Conservation (phyloP, 2,113 vertebrate species). For the Neopipo cinnamomea region DNA sequence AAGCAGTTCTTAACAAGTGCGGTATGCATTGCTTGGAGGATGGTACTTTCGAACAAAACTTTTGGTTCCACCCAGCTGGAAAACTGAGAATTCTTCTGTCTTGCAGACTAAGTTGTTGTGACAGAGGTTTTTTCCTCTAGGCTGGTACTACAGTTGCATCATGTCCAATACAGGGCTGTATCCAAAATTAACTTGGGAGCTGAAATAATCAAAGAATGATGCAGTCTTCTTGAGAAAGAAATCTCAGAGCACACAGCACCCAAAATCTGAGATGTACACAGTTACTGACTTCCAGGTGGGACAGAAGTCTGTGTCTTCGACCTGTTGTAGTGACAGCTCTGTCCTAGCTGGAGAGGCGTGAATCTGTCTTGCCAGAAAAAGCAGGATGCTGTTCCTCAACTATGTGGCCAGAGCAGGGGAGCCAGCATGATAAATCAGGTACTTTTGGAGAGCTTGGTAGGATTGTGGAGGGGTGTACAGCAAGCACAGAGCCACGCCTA, state of each 20-base stretch:
- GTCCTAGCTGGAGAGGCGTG: not conserved
- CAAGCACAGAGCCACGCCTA: fast-evolving
- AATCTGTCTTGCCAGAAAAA: not conserved
- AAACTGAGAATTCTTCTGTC: not conserved
- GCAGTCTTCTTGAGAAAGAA: not conserved
- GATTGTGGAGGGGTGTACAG: not conserved
- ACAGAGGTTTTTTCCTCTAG: not conserved
- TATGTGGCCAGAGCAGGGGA: not conserved
- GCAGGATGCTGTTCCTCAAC: not conserved
- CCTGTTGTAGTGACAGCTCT: not conserved
- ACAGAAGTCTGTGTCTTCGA: not conserved
- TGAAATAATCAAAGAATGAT: not conserved
- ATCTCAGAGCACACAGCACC: not conserved
- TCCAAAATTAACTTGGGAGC: not conserved
- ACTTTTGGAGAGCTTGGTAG: not conserved
- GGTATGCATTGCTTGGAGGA: not conserved
- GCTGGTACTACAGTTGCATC: not conserved
- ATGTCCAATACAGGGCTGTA: not conserved
- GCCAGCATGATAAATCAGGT: not conserved
- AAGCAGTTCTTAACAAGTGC: not conserved
- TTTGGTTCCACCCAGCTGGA: not conserved
- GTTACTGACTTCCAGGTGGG: not conserved
- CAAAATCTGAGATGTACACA: not conserved
- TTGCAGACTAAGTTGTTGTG: not conserved
- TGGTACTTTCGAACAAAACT: not conserved